Evolutionary conservation across 1,140 invertebrate genomes (phyloP), one percentile per base, ranked within the genome.

Genomic region (Nymphalis io): DNA sequence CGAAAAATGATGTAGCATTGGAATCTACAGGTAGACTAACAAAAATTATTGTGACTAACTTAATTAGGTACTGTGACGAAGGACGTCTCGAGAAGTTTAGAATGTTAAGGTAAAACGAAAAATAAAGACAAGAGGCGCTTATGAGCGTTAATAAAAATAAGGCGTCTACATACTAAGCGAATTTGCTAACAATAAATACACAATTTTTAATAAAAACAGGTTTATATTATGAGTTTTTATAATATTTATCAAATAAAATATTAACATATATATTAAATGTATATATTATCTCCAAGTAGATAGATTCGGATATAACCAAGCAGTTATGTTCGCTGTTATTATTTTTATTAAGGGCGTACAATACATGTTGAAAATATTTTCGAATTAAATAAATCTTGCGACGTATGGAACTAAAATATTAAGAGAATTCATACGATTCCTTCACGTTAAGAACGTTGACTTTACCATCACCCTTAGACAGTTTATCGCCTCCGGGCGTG

Each of bases 401-500:
- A 33, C 27, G 27, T 33, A 33, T 33, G 4, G 6, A 33, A 8
- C 27, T 33, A 33, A 33, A 5, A 33, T 33, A 33, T 33, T 33
- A 5, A 33, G 27, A 33, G 27, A 33, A 33, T 51, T 51, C 46
- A 21, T 21, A 51, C 20, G 6, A 20, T 51, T 51, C 18, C 18
- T 12, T 20, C 18, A 3, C 6, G 6, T 40, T 53, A 16, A 39
- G 51, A 12, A 51, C 57, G 42, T n/a, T 38, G 16, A 42, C 40
- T 66, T 27, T 46, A 6, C 60, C 60, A 62, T 60, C 51, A 38
- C 20, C 48, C 60, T 64, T 63, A 73, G 76, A 72, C 62, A 73
- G 76, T 85, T 85, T 83, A 84, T 81, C 74, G 78, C 11, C 57
- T 33, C 44, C 75, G 80, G 68, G 75, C 88, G 88, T 90, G 88